Evolutionary conservation across 2,797 vertebrate species (phyloP).

Genomic region (Tympanoctomys barrerae): DNA sequence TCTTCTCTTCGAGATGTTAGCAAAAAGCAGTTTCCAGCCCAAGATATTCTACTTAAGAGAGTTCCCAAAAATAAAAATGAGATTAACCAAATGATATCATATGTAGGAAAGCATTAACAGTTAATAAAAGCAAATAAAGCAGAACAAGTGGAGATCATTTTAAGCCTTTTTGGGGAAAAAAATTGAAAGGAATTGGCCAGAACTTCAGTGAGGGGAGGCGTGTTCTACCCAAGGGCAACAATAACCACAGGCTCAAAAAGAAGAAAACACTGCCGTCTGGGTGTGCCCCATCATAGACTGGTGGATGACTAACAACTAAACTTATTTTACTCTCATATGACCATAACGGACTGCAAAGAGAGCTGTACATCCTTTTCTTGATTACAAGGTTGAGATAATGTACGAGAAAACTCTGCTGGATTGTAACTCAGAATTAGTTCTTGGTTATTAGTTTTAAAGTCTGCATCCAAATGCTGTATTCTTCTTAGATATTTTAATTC

Average conservation of each 20-base stretch:
- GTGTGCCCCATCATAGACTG: background rate
- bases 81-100: background rate
- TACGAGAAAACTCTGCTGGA: constrained; percentile 78
- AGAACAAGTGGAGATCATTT: background rate
- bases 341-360: background rate
- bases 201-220: background rate
- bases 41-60: background rate
- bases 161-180: background rate
- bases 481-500: constrained; percentile 63
- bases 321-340: background rate
- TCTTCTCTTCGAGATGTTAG: background rate
- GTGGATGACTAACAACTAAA: constrained; percentile 31
- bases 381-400: constrained; percentile 33
- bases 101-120: background rate
- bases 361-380: constrained; percentile 25
- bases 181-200: background rate
- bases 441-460: constrained; percentile 83
- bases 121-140: background rate
- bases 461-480: constrained; percentile 76
- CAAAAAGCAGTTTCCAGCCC: background rate
- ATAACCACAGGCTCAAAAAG: background rate
- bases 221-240: background rate
- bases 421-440: constrained; percentile 79
- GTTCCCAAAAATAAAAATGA: background rate
- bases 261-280: background rate